Percentiles rank a stretch among this genome's conserved stretches.
Conservation (phyloP, 1,140 invertebrate species). For the Trichonephila clavipes region DNA sequence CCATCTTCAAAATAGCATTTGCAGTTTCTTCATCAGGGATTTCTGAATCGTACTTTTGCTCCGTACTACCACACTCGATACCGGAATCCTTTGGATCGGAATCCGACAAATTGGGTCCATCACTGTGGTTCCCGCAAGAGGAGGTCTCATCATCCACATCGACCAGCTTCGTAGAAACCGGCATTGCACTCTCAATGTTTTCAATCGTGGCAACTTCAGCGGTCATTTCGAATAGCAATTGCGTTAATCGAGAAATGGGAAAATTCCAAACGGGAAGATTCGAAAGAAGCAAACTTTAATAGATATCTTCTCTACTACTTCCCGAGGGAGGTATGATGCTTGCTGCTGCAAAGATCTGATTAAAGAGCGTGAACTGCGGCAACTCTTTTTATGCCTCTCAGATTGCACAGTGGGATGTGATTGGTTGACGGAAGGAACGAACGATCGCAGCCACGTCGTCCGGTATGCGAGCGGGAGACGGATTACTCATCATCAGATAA, state of each 20-base stretch:
- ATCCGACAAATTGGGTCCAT: constrained; percentile 62
- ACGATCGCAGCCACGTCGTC: constrained; percentile 62
- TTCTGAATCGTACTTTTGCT: neutral
- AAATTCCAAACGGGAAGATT: constrained; percentile 47
- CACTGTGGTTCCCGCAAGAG: constrained; percentile 61
- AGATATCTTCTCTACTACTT: constrained; percentile 65
- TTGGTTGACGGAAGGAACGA: constrained; percentile 47
- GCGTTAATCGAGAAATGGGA: neutral
- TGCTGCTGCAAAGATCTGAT: constrained; percentile 70
- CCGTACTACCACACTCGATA: constrained; percentile 40
- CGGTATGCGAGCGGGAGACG: neutral
- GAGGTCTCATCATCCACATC: constrained; percentile 44
- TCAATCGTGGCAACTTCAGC: neutral
- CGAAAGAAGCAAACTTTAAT: constrained; percentile 63
- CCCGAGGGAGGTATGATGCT: neutral
- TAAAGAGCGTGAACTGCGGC: neutral
- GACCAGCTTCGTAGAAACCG: neutral
- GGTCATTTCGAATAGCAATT: constrained; percentile 30
- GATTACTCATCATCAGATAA: constrained; percentile 28
- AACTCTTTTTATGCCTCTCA: constrained; percentile 40
- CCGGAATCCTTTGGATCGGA: constrained; percentile 70
- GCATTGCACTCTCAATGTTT: neutral
- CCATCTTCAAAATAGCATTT: constrained; percentile 84
- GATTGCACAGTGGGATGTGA: constrained; percentile 34
- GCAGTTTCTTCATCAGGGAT: constrained; percentile 56